Evolutionary conservation across 1,140 invertebrate species (phyloP).

Genomic region (Mactra quadrangularis): DNA sequence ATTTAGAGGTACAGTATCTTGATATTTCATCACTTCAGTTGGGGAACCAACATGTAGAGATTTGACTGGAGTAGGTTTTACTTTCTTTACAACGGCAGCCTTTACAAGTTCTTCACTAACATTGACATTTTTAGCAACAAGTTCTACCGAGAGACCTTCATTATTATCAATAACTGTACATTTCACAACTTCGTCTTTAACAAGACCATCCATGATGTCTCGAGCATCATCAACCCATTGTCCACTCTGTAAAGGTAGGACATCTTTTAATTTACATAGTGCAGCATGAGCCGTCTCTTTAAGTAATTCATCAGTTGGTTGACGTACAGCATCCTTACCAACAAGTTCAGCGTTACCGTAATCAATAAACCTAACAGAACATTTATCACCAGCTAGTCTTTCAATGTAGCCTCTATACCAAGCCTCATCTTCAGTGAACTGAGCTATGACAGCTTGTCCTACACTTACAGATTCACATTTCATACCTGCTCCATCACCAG

Average conservation of each 20-base stretch:
- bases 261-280: conserved; percentile 70
- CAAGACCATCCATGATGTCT: conserved; percentile 74
- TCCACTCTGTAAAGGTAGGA: conserved; percentile 71
- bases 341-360: conserved; percentile 84
- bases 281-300: conserved; percentile 70
- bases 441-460: conserved; percentile 84
- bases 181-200: conserved; percentile 69
- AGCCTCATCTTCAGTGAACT: conserved; percentile 88
- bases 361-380: conserved; percentile 91
- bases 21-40: conserved; percentile 1
- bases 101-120: conserved; percentile 69
- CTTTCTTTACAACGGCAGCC: conserved; percentile 66
- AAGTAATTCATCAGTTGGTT: conserved; percentile 58
- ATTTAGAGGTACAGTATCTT: background rate
- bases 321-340: conserved; percentile 26
- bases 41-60: background rate
- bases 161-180: conserved; percentile 65
- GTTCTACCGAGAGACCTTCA: conserved; percentile 62
- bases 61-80: conserved; percentile 7
- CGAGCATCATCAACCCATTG: conserved; percentile 75
- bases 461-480: background rate
- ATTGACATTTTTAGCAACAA: conserved; percentile 63
- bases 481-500: conserved; percentile 19
- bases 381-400: conserved; percentile 84
- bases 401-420: conserved; percentile 92